A percentile compares a stretch with the other conserved stretches of the same genome.
Evolutionary conservation across 2,888 invertebrate species (phyloP).

Genomic region (Ligdia adustata): DNA sequence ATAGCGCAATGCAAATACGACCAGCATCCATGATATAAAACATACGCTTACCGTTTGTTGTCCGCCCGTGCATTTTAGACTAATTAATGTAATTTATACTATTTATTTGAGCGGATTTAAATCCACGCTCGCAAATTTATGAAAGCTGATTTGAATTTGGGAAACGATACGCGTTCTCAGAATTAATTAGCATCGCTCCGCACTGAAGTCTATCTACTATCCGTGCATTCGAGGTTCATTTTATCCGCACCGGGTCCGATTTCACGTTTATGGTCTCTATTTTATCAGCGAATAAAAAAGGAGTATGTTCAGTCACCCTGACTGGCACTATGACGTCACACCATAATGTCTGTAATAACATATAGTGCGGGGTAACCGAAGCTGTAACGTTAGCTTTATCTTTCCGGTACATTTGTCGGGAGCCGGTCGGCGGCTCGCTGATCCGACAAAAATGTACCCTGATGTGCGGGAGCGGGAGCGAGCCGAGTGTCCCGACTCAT

Average conservation of each 20-base stretch:
- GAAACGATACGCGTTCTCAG: constrained; percentile 3
- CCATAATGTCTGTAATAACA: constrained; percentile 39
- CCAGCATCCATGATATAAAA: constrained; percentile 1
- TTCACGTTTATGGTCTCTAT: constrained; percentile 17
- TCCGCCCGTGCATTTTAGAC: not conserved
- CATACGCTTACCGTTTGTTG: not conserved
- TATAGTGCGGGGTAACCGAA: constrained; percentile 39
- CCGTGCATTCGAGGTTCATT: constrained; percentile 8
- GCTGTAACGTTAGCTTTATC: constrained; percentile 48
- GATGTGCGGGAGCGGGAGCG: constrained; percentile 21
- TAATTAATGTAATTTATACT: constrained; percentile 3
- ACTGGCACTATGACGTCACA: constrained; percentile 33
- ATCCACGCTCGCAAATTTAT: constrained; percentile 2
- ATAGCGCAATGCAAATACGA: not conserved
- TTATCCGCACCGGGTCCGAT: not conserved
- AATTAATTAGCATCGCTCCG: constrained; percentile 12
- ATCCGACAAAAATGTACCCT: constrained; percentile 54
- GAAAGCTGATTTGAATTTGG: constrained; percentile 18
- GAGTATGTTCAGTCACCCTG: constrained; percentile 36
- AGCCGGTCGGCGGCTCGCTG: constrained; percentile 44
- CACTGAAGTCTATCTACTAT: constrained; percentile 6
- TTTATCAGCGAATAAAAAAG: constrained; percentile 34
- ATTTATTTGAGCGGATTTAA: constrained; percentile 6
- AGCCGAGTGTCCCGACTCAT: constrained; percentile 19
- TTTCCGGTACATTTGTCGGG: constrained; percentile 61